Evolutionary conservation across 2,113 vertebrate species (phyloP).

Genomic region (Muscicapa adusta): DNA sequence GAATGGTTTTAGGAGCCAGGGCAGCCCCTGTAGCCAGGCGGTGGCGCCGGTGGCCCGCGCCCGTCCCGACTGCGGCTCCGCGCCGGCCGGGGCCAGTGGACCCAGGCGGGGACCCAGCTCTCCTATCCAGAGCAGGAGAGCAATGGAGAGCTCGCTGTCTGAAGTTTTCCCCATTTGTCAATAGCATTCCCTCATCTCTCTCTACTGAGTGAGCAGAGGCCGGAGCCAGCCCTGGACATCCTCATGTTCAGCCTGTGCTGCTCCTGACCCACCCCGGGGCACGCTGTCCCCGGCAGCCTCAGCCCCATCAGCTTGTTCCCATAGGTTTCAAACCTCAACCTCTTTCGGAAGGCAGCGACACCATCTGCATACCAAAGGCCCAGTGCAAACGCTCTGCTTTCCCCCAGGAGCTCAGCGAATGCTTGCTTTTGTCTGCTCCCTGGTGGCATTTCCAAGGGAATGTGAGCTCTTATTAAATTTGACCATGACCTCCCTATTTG

Average conservation of each 20-base stretch:
- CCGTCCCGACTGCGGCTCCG: too few relatives aligned
- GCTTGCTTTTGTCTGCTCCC: constrained; percentile 55
- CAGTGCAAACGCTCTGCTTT: not conserved
- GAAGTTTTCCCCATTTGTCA: not conserved
- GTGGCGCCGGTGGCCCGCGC: not conserved
- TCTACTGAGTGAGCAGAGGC: not conserved
- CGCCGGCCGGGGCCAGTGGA: too few relatives aligned
- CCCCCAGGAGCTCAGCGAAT: constrained; percentile 34
- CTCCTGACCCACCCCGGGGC: not conserved
- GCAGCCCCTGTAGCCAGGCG: not conserved
- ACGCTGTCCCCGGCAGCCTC: not conserved
- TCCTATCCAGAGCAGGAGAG: accelerated
- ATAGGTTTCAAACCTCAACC: not conserved
- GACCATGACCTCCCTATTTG: constrained; percentile 33
- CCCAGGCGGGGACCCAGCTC: not conserved
- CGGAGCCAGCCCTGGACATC: not conserved
- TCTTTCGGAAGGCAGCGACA: not conserved
- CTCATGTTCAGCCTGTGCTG: not conserved
- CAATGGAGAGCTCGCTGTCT: accelerated
- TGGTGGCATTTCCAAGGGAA: constrained; percentile 54
- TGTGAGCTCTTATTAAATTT: constrained; percentile 52
- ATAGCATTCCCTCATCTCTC: not conserved
- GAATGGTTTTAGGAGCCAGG: not conserved
- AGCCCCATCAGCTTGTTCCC: not conserved
- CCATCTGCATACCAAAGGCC: constrained; percentile 48